A percentile compares a stretch with the other conserved stretches of the same genome.
phyloP scores from a whole-genome alignment of 2,888 invertebrate genomes.

The Idaea straminata region DNA sequence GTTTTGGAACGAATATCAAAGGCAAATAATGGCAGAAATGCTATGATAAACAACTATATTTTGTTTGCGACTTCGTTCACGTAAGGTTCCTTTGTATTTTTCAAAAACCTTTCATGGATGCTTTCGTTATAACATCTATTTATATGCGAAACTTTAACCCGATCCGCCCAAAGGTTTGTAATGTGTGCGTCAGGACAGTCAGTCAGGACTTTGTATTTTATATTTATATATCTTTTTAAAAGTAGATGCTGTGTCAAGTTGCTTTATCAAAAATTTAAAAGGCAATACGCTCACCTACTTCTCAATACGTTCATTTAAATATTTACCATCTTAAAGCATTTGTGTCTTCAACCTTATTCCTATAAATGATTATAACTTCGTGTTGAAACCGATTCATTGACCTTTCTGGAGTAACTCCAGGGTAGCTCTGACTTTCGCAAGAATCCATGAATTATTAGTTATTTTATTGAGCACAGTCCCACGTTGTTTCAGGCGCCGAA shows the following conservation, averaged over 20 bases:
- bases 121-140: too few species aligned
- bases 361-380: background rate
- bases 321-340: background rate
- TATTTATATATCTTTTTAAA: too few species aligned
- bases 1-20: background rate
- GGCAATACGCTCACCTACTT: background rate
- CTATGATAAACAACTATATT: too few species aligned
- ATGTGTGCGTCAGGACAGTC: too few species aligned
- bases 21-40: background rate
- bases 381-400: slow-evolving; percentile 13
- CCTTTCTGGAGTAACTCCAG: slow-evolving; percentile 9
- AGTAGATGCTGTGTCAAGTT: background rate
- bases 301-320: background rate
- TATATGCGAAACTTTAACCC: too few species aligned
- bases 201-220: too few species aligned
- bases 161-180: too few species aligned
- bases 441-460: slow-evolving; percentile 36
- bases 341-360: background rate
- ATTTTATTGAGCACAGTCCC: slow-evolving; percentile 25
- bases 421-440: slow-evolving; percentile 29
- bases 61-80: too few species aligned
- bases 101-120: too few species aligned
- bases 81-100: too few species aligned
- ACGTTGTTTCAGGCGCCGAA: slow-evolving; percentile 8
- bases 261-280: background rate